These are phyloP conservation scores for Basileuterus tristriatus DNA, from an alignment of 2,797 vertebrate species.

Conservation along the genomic window DNA sequence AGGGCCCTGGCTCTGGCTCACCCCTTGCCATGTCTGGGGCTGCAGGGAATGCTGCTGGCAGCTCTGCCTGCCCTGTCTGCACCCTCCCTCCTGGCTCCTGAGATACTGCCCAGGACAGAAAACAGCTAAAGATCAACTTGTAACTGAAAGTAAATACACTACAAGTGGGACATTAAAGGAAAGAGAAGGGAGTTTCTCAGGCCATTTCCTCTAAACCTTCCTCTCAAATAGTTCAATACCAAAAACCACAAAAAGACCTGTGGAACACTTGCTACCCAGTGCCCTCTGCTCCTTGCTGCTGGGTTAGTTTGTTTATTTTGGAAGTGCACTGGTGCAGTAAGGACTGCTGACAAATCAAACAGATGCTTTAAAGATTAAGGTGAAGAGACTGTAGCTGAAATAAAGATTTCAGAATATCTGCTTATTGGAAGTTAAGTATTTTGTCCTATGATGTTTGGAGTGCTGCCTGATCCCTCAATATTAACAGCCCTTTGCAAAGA, in stretches of 20 bases:
- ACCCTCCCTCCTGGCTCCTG: not conserved
- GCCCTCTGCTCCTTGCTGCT: not conserved
- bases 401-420: not conserved
- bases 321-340: not conserved
- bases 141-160: not conserved
- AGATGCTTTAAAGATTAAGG: not conserved
- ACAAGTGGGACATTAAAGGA: not conserved
- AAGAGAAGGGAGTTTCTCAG: not conserved
- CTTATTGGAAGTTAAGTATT: constrained; percentile 26
- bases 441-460: constrained; percentile 11
- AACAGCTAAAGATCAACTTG: not conserved
- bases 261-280: not conserved
- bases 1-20: not conserved
- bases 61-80: fast-evolving
- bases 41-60: not conserved
- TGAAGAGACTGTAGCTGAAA: not conserved
- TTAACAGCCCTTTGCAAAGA: not conserved
- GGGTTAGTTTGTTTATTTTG: not conserved
- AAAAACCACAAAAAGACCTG: not conserved
- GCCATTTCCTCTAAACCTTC: not conserved
- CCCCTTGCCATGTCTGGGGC: not conserved
- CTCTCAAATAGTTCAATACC: not conserved
- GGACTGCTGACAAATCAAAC: not conserved
- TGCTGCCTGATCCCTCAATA: constrained; percentile 14
- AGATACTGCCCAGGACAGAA: not conserved